Conservation (phyloP, 2,797 vertebrate species). For the Rhyacichthys aspro region DNA sequence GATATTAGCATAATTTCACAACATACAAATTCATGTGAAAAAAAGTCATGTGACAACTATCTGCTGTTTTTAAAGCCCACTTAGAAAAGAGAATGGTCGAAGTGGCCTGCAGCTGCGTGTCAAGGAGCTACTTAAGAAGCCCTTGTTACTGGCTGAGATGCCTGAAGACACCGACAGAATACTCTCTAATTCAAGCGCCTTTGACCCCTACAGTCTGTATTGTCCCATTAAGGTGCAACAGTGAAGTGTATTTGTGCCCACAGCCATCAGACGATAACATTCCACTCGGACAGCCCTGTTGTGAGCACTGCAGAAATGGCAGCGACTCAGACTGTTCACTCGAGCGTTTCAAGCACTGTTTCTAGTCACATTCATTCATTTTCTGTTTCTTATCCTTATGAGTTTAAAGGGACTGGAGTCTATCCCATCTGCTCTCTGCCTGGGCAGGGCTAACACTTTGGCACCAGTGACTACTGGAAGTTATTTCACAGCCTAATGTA, state of each 20-base stretch:
- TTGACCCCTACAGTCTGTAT: slow-evolving; percentile 30
- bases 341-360: slow-evolving; percentile 19
- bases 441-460: no score
- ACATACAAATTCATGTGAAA: no score
- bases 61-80: no score
- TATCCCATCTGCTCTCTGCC: no score
- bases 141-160: slow-evolving; percentile 39
- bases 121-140: slow-evolving; percentile 14
- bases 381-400: no score
- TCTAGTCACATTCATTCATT: neutral
- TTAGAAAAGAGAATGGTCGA: no score
- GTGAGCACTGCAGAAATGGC: slow-evolving; percentile 21
- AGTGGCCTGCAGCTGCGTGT: no score
- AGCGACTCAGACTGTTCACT: slow-evolving; percentile 13
- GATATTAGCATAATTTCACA: no score
- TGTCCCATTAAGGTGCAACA: slow-evolving; percentile 52
- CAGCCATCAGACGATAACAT: slow-evolving; percentile 46
- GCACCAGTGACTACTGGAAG: no score
- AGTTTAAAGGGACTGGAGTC: no score
- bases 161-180: slow-evolving; percentile 35
- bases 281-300: slow-evolving; percentile 25
- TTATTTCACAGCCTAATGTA: no score
- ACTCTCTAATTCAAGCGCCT: slow-evolving; percentile 17
- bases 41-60: no score
- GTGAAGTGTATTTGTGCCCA: slow-evolving; percentile 44